phyloP scores from a whole-genome alignment of 2,797 vertebrate genomes.

The Anomalospiza imberbis region DNA sequence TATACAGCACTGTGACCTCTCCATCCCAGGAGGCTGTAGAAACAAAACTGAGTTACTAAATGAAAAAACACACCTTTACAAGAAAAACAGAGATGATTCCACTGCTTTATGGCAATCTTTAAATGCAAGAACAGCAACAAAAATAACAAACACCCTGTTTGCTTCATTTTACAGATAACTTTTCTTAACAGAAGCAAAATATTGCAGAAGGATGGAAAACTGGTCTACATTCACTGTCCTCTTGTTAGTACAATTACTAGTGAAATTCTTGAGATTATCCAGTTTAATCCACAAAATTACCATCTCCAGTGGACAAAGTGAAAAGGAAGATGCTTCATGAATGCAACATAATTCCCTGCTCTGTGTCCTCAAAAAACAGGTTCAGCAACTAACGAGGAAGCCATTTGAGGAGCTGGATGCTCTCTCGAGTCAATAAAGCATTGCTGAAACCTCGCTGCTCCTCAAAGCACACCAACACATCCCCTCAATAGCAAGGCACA shows the following conservation, averaged over 20 bases:
- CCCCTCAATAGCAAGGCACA: neutral
- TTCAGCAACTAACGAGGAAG: neutral
- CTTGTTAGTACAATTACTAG: neutral
- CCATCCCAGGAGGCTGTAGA: slow-evolving; percentile 1
- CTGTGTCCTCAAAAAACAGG: neutral
- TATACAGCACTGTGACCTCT: slow-evolving; percentile 1
- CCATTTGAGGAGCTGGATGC: neutral
- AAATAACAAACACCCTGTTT: neutral
- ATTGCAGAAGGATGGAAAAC: neutral
- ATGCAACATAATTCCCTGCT: neutral
- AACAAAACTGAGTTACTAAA: slow-evolving; percentile 10
- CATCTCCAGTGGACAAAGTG: neutral
- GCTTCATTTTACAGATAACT: neutral
- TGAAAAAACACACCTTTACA: neutral
- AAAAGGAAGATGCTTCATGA: neutral
- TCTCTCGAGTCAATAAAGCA: fast-evolving
- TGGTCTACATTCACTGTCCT: neutral
- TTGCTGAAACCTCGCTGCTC: neutral
- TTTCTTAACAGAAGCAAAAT: neutral
- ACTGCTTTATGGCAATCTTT: neutral
- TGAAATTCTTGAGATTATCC: neutral
- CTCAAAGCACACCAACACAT: neutral
- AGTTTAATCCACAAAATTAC: neutral
- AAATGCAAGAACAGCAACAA: neutral
- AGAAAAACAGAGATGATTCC: neutral